Conservation (phyloP, 2,888 invertebrate genomes). For the Lamproptera curius region DNA sequence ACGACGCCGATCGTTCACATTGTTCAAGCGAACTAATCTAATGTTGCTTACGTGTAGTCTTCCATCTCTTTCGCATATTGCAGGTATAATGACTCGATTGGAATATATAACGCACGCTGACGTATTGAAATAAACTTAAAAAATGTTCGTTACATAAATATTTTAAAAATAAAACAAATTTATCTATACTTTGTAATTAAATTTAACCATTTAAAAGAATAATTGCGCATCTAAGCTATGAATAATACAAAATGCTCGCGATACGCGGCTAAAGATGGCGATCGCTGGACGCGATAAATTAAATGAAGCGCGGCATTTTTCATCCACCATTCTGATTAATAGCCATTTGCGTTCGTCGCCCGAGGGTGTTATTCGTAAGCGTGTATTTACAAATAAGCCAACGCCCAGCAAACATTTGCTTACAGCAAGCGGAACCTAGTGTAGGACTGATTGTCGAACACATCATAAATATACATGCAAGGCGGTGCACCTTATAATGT, state of each 20-base stretch:
- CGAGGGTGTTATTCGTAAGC: conserved; percentile 21
- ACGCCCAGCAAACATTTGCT: conserved; percentile 58
- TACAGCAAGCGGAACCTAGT: conserved; percentile 50
- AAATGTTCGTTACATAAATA: too few relatives aligned
- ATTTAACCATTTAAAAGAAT: too few relatives aligned
- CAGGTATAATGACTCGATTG: neutral
- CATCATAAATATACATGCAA: conserved; percentile 72
- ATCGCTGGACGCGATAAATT: neutral
- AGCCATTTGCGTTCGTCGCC: conserved; percentile 2
- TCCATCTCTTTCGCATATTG: conserved; percentile 27
- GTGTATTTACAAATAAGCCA: conserved; percentile 38
- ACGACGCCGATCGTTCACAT: conserved; percentile 57
- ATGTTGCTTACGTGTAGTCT: conserved; percentile 27
- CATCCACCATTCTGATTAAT: neutral
- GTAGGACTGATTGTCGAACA: conserved; percentile 62
- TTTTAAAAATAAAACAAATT: too few relatives aligned
- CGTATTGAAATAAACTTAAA: too few relatives aligned
- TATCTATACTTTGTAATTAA: too few relatives aligned
- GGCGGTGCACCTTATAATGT: conserved; percentile 56
- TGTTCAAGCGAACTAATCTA: conserved; percentile 54
- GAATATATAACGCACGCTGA: too few relatives aligned
- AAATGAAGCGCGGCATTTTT: neutral
- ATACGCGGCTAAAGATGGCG: too few relatives aligned
- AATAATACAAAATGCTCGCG: too few relatives aligned
- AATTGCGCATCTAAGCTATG: too few relatives aligned